Conservation (phyloP, 2,113 vertebrate genomes). For the Sander lucioperca region DNA sequence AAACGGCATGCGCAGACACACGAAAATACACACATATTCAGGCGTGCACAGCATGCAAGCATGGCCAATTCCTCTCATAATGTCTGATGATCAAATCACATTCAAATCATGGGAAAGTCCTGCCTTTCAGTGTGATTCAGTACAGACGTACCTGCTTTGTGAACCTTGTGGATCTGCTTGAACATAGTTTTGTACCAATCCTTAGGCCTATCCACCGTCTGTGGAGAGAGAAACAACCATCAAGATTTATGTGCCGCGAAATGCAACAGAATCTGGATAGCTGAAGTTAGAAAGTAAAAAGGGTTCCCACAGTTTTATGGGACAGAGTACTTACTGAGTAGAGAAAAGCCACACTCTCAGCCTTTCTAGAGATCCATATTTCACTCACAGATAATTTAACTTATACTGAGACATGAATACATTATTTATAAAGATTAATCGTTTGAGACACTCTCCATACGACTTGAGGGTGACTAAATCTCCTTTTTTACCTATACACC, state of each 20-base stretch:
- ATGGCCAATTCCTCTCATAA: constrained; percentile 18
- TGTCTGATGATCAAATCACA: neutral
- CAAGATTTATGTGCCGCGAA: constrained; percentile 35
- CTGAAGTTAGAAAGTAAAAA: constrained; percentile 6
- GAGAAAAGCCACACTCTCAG: constrained; percentile 20
- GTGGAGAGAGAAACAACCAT: constrained; percentile 49
- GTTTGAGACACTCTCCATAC: neutral
- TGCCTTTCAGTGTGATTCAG: neutral
- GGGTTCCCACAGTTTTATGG: constrained; percentile 13
- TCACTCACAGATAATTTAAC: constrained; percentile 24
- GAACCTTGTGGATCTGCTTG: constrained; percentile 99
- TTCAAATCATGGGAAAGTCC: neutral
- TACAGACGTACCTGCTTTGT: constrained; percentile 89
- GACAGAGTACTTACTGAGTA: neutral
- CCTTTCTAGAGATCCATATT: constrained; percentile 5
- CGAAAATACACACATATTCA: constrained; percentile 22
- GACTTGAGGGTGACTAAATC: neutral
- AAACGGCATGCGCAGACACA: constrained; percentile 30
- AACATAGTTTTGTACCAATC: constrained; percentile 99
- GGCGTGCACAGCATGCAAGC: constrained; percentile 4
- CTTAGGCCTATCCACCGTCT: constrained; percentile 98
- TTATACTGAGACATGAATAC: neutral
- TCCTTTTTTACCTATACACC: neutral
- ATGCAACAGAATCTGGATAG: constrained; percentile 23
- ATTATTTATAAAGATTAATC: neutral